Conservation (phyloP, 1,140 invertebrate species). For the Calephelis virginiensis region DNA sequence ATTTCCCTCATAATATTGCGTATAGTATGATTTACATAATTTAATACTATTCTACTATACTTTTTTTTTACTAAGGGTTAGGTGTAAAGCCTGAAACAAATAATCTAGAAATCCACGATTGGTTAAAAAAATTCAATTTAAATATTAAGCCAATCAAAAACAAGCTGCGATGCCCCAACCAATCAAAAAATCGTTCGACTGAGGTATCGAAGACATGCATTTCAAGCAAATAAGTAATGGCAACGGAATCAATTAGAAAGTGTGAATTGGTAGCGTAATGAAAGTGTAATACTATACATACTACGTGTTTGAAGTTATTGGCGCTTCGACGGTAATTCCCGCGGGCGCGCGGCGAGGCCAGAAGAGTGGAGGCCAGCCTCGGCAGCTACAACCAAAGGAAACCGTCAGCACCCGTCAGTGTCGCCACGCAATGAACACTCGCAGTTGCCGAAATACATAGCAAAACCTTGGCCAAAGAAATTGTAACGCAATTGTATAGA, state of each 20-base stretch:
- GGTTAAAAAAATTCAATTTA: too few species aligned
- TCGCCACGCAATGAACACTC: constrained; percentile 27
- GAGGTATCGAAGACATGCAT: not conserved
- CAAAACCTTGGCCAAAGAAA: constrained; percentile 15
- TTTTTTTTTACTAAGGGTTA: too few species aligned
- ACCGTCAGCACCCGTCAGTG: constrained; percentile 38
- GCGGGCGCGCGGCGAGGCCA: constrained; percentile 50
- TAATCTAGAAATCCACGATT: too few species aligned
- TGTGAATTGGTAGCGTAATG: constrained; percentile 3
- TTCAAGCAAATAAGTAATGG: not conserved
- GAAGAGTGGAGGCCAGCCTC: constrained; percentile 64
- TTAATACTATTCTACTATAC: too few species aligned
- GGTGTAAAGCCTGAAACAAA: too few species aligned
- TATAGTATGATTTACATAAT: too few species aligned
- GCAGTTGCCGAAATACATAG: constrained; percentile 26
- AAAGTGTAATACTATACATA: constrained; percentile 41
- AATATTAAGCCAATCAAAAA: too few species aligned
- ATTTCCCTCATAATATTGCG: too few species aligned
- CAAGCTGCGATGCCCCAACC: too few species aligned
- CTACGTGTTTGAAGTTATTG: constrained; percentile 54
- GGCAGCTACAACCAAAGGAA: constrained; percentile 52
- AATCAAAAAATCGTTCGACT: too few species aligned
- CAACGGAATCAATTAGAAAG: constrained; percentile 8
- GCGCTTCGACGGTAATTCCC: constrained; percentile 36
- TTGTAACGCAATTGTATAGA: constrained; percentile 16